phyloP scores from a whole-genome alignment of 1,140 invertebrate species.

The Dendrolimus punctatus region DNA sequence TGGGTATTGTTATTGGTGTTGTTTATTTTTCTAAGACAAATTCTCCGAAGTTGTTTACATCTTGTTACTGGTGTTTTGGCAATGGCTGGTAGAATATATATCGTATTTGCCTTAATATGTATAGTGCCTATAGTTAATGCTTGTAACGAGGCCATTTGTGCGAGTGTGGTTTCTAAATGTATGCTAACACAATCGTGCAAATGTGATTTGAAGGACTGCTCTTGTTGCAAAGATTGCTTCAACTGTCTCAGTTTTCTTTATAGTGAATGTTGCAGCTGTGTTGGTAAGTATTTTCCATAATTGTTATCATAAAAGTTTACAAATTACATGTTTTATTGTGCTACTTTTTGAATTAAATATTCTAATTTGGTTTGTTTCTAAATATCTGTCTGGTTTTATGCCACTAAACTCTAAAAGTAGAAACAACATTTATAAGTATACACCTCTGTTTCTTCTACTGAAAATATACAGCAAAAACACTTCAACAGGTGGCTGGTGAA shows the following conservation, averaged over 20 bases:
- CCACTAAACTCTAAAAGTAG: no score
- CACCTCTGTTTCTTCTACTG: no score
- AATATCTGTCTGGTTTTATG: no score
- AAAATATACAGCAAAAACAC: no score
- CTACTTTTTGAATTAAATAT: no score
- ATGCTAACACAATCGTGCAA: constrained; percentile 96
- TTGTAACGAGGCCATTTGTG: constrained; percentile 93
- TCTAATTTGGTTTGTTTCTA: no score
- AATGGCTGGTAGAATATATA: constrained; percentile 45
- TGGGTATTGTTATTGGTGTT: neutral
- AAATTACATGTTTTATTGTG: neutral
- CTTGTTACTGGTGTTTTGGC: constrained; percentile 5
- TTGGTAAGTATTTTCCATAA: constrained; percentile 77
- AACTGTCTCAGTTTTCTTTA: constrained; percentile 91
- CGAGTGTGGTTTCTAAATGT: constrained; percentile 95
- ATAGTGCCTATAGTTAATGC: constrained; percentile 48
- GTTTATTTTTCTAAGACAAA: constrained; percentile 16
- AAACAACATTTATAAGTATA: no score
- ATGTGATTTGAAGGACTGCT: constrained; percentile 92
- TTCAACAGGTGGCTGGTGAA: no score
- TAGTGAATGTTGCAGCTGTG: constrained; percentile 95
- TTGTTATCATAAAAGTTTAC: neutral
- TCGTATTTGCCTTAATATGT: constrained; percentile 38
- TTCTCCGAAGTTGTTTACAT: constrained; percentile 15
- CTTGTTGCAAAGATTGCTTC: constrained; percentile 94